Evolutionary conservation across 2,797 vertebrate species (phyloP), one percentile per base, ranked within the genome.

Genomic region (Sternotherus odoratus): DNA sequence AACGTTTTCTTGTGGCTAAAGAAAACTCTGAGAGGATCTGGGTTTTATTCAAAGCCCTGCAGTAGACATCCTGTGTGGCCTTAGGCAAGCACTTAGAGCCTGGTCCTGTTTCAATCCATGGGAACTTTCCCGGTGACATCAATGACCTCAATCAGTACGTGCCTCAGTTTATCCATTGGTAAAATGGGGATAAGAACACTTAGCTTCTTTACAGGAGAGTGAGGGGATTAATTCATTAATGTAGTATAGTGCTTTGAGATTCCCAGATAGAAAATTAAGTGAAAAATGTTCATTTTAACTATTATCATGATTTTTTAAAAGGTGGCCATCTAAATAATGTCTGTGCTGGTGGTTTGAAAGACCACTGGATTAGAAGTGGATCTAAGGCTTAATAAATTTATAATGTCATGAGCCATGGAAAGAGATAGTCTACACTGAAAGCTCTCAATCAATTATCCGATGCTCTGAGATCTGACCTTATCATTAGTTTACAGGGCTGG

Each of bases 321-420:
- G 60, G 82, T 49, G 39, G 11, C 78, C 0, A 0, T 54, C 48
- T 51, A 77, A 83, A 8, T 19, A 1, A 1, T 50, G 87, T 89
- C 49, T 69, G 26, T 51, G 39, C 85, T 17, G 39, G 79, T 60
- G 15, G 12, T 86, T 79, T 89, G 81, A 56, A 92, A 85, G 60
- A 53, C 90, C 36, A 43, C 39, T 46, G 79, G 75, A 66, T 74
- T 77, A 60, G 49, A 88, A 88, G 74, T 72, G 3, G 54, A 82
- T 83, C 21, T 30, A 57, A 83, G 17, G 48, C 63, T 92, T 87
- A 83, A 28, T 60, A 46, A 91, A n/a, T 11, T 87, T 17, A 21
- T 46, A 77, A 43, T 84, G 36, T 26, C 24, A 30, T 78, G 30
- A 78, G 15, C 77, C 81, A 23, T 56, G 36, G 57, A 33, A 96